Conservation (phyloP, 2,113 vertebrate genomes). For the Tor tambroides region DNA sequence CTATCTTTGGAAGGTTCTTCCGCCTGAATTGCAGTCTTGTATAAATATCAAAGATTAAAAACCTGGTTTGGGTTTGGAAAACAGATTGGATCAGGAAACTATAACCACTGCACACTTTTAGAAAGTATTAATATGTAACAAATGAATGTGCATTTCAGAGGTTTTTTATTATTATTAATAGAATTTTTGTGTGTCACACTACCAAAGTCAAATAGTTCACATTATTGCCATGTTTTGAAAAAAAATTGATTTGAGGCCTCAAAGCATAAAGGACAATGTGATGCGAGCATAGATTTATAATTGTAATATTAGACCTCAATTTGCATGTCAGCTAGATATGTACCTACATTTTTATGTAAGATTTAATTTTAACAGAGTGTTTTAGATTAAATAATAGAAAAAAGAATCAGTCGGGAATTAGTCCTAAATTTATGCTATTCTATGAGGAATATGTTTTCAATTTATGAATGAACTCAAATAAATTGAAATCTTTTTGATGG, state of each 20-base stretch:
- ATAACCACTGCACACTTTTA: not conserved
- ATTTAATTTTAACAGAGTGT: not conserved
- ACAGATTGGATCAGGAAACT: conserved; percentile 8
- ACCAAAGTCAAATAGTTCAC: not conserved
- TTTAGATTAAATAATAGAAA: not conserved
- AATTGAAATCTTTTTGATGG: too few species aligned
- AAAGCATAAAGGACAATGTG: not conserved
- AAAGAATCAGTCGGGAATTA: not conserved
- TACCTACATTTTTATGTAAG: not conserved
- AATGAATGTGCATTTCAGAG: not conserved
- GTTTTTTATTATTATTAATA: not conserved
- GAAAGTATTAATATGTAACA: not conserved
- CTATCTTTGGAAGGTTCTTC: conserved; percentile 13
- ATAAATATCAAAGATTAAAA: conserved; percentile 12
- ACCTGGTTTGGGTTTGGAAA: too few species aligned
- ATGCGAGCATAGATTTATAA: not conserved
- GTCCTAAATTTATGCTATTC: not conserved
- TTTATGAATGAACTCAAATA: not conserved
- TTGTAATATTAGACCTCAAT: too few species aligned
- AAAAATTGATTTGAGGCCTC: too few species aligned
- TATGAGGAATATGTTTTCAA: not conserved
- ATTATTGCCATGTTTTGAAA: not conserved
- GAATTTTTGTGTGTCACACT: not conserved
- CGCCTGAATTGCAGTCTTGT: not conserved
- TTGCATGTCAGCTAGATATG: not conserved